Base-by-base conservation (phyloP, 2,797 vertebrate genomes). In the Crocodylus rhombifer region DNA sequence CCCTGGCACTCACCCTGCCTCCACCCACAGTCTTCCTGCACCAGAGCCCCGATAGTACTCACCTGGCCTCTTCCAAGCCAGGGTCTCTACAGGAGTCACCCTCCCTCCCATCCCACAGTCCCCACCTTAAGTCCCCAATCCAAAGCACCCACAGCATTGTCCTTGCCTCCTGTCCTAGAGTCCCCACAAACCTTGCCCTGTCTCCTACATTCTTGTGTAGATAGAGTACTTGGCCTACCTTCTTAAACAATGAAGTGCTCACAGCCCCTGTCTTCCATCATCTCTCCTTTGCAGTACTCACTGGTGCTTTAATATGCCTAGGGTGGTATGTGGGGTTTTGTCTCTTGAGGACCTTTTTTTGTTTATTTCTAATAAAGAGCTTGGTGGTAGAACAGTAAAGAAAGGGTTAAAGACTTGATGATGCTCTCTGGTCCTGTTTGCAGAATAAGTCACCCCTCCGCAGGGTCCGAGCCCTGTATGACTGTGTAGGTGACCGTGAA, bases 401-500 rank as follows among this genome's bases (percentile, higher is more conserved):
- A 57, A 33, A 51, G 51, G 16, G 26, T 3, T 42, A 28, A 42
- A 82, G 78, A 21, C 61, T 61, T 84, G 65, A 65, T 0, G 3
- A 13, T 28, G 75, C 14, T 64, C 86, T 69, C 13, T 67, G 58
- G 16, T 64, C 7, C 71, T 89, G 33, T 83, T 74, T 83, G 55
- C 83, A 98, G 98, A 94, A 86, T 16, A 96, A 94, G 57, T 84
- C 92, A 6, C 95, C 91, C 89, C 77, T 97, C 55, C 96, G 92
- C 14, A 97, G 98, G 1, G 98, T 98, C 17, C 97, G 97, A 51
- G 98, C 98, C 26, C 96, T 98, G 86, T 98, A 98, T 16, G 98
- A 98, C 96, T 98, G 98, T 67, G 93, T 97, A 60, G 99, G 98
- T 1, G 98, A 99, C 95, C 96, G 97, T 84, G 98, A 98, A 17